Percentiles rank a stretch among this genome's conserved stretches.
Evolutionary conservation across 2,113 vertebrate genomes (phyloP).

Genomic region (Crotalus tigris): DNA sequence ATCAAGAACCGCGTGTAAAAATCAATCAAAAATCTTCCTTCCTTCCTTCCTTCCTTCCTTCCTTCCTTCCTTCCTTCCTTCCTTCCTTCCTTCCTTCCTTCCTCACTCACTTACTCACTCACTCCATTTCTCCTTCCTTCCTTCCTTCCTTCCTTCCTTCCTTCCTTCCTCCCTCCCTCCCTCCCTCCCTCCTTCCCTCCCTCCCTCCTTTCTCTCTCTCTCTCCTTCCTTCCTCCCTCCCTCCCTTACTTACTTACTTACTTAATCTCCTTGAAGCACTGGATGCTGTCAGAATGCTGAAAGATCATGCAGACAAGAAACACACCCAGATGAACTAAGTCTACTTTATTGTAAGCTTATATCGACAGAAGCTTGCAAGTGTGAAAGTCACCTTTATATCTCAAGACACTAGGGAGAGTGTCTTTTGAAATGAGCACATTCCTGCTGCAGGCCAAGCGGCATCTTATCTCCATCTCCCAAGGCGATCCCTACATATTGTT

Average conservation of each 20-base stretch:
- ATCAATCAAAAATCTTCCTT: not conserved
- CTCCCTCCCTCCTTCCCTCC: too few relatives aligned
- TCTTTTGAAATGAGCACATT: not conserved
- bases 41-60: not conserved
- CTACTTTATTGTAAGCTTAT: not conserved
- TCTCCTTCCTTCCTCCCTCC: not conserved
- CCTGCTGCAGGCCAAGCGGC: not conserved
- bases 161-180: too few relatives aligned
- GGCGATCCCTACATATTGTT: not conserved
- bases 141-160: too few relatives aligned
- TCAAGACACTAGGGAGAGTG: not conserved
- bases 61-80: not conserved
- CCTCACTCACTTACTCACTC: too few relatives aligned
- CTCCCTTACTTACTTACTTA: not conserved
- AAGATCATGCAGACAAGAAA: not conserved
- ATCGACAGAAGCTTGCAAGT: not conserved
- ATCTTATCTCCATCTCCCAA: not conserved
- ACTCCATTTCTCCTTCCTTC: too few relatives aligned
- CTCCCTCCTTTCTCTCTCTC: accelerated
- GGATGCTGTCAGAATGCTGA: not conserved
- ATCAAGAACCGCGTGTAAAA: not conserved
- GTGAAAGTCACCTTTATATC: not conserved
- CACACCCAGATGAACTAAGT: not conserved
- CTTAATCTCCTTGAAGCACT: not conserved
- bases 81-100: too few relatives aligned